These are phyloP conservation scores for Nomada fabriciana DNA, from an alignment of 2,888 invertebrate genomes.

Conservation along the genomic window DNA sequence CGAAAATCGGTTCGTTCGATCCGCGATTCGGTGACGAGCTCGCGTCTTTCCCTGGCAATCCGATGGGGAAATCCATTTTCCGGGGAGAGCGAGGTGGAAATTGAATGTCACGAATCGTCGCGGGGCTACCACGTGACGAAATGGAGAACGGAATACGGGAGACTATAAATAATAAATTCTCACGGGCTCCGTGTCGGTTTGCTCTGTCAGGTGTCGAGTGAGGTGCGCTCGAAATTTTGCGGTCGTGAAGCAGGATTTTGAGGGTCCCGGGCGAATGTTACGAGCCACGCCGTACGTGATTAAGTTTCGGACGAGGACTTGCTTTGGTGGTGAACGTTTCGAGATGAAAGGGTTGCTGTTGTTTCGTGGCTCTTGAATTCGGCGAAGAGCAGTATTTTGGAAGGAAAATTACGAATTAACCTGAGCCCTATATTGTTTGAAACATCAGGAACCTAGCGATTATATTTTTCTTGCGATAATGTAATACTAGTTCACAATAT, in stretches of 20 bases:
- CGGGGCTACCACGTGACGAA: slow-evolving; percentile 22
- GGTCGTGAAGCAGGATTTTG: neutral
- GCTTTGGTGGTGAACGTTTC: neutral
- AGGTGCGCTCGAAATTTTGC: neutral
- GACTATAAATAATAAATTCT: slow-evolving; percentile 45
- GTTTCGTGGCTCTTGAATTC: no score
- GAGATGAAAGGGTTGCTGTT: no score
- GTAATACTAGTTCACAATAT: no score
- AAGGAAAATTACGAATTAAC: no score
- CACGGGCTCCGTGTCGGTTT: neutral
- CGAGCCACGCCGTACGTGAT: neutral
- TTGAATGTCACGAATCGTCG: slow-evolving; percentile 49
- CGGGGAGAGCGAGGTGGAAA: slow-evolving; percentile 34
- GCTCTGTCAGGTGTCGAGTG: neutral
- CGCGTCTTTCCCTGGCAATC: neutral
- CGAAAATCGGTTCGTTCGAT: neutral
- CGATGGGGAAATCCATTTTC: slow-evolving; percentile 37
- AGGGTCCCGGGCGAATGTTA: neutral
- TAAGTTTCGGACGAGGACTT: slow-evolving; percentile 4
- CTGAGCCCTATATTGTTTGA: no score
- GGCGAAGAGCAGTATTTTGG: neutral
- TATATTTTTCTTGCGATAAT: no score
- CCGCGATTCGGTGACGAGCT: neutral
- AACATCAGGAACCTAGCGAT: no score
- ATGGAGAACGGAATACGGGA: slow-evolving; percentile 14